A percentile compares a stretch with the other conserved stretches of the same genome.
Evolutionary conservation across 2,888 invertebrate species (phyloP).

Genomic region (Melipona beecheii): DNA sequence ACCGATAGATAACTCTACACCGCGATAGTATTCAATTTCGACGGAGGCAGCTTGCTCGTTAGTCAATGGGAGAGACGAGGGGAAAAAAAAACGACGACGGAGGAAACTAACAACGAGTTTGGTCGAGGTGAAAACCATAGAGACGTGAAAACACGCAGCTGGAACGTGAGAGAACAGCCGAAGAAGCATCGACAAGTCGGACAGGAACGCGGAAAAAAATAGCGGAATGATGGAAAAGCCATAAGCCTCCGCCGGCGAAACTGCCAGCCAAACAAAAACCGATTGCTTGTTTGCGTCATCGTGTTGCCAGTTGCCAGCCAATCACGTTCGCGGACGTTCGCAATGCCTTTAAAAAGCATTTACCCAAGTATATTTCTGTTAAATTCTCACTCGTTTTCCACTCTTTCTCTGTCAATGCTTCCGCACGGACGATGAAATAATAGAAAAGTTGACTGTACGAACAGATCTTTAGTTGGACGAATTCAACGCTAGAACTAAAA

Average conservation of each 20-base stretch:
- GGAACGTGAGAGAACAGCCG: slow-evolving; percentile 20
- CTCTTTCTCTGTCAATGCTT: neutral
- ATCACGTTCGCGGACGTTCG: neutral
- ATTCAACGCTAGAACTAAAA: neutral
- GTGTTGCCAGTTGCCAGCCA: neutral
- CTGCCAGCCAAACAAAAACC: slow-evolving; percentile 39
- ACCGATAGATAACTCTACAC: slow-evolving; percentile 5
- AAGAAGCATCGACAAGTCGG: neutral
- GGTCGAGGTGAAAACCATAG: slow-evolving; percentile 31
- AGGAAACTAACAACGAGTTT: slow-evolving; percentile 19
- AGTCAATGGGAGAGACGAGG: neutral
- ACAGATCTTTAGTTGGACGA: neutral
- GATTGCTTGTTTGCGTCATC: slow-evolving; percentile 31
- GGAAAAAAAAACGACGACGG: neutral
- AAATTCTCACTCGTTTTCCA: neutral
- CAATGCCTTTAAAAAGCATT: neutral
- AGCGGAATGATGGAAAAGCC: neutral
- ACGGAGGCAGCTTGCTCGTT: slow-evolving; percentile 10
- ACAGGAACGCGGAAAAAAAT: neutral
- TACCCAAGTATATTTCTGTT: neutral
- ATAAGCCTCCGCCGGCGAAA: slow-evolving; percentile 11
- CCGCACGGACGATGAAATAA: neutral
- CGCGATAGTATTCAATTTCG: slow-evolving; percentile 17
- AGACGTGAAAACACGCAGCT: slow-evolving; percentile 33
- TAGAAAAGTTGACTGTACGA: neutral